Conservation (phyloP, 2,888 invertebrate species). For the Drosophila ochracea region DNA sequence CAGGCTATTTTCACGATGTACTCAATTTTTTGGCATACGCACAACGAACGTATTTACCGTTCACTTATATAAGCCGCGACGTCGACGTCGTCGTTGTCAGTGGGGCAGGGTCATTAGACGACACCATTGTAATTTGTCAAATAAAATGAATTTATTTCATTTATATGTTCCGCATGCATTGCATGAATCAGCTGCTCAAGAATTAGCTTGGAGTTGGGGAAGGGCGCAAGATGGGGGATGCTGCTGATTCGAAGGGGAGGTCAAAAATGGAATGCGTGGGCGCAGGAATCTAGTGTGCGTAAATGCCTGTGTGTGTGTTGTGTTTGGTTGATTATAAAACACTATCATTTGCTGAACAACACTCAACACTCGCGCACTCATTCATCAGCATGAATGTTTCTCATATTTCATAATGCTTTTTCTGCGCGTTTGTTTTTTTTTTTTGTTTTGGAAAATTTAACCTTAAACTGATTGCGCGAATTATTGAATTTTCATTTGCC, state of each 20-base stretch:
- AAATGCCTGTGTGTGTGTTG: constrained; percentile 14
- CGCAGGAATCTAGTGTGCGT: constrained; percentile 40
- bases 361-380: constrained; percentile 55
- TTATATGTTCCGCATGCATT: constrained; percentile 46
- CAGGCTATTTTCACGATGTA: constrained; percentile 67
- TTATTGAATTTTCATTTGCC: constrained; percentile 80
- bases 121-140: constrained; percentile 53
- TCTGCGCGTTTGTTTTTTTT: constrained; percentile 20
- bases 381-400: constrained; percentile 41
- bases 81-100: constrained; percentile 40
- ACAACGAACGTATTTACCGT: constrained; percentile 45
- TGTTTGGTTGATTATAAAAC: constrained; percentile 73
- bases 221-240: not conserved
- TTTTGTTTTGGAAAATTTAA: constrained; percentile 45
- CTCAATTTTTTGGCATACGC: constrained; percentile 69
- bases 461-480: constrained; percentile 56
- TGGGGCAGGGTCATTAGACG: constrained; percentile 80
- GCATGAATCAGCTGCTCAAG: constrained; percentile 73
- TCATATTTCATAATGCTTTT: constrained; percentile 70
- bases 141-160: constrained; percentile 39
- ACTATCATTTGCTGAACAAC: constrained; percentile 49
- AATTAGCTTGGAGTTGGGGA: not conserved
- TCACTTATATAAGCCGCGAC: constrained; percentile 70
- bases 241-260: constrained; percentile 66
- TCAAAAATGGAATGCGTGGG: constrained; percentile 73